A percentile compares a stretch with the other conserved stretches of the same genome.
Evolutionary conservation across 2,113 vertebrate genomes (phyloP).

Genomic region (Puntigrus tetrazona): DNA sequence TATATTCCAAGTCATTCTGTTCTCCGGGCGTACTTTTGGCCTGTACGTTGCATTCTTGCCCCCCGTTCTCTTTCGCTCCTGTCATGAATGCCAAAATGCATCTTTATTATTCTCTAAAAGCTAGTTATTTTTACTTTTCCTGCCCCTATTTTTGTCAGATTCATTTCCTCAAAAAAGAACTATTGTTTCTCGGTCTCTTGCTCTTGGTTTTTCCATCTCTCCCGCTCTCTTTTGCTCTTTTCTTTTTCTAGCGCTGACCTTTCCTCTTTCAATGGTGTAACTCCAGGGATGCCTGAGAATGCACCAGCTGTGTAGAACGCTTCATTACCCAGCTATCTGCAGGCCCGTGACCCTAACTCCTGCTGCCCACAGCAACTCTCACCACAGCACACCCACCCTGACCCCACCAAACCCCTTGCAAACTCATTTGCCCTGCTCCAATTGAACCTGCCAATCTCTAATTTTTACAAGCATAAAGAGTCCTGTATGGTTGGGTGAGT

Average conservation of each 20-base stretch:
- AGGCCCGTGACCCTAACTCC: constrained; percentile 72
- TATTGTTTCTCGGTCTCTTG: background rate
- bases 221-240: constrained; percentile 32
- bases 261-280: constrained; percentile 60
- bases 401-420: constrained; percentile 48
- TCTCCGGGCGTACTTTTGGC: background rate
- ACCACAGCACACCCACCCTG: constrained; percentile 54
- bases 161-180: background rate
- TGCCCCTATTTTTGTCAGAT: background rate
- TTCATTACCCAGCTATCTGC: constrained; percentile 75
- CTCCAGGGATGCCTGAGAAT: constrained; percentile 69
- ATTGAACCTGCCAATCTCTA: constrained; percentile 37
- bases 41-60: background rate
- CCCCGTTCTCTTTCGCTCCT: background rate
- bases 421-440: constrained; percentile 30
- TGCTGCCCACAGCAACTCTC: constrained; percentile 56
- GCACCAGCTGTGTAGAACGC: constrained; percentile 76
- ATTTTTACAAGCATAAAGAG: constrained; percentile 12
- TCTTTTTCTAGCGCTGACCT: constrained; percentile 69
- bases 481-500: background rate
- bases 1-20: background rate
- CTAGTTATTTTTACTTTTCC: background rate
- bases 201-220: constrained; percentile 24
- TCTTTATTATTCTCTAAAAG: background rate
- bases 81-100: background rate